These are phyloP conservation scores for Morphnarchus princeps DNA, from an alignment of 2,113 vertebrate species.

Conservation along the genomic window DNA sequence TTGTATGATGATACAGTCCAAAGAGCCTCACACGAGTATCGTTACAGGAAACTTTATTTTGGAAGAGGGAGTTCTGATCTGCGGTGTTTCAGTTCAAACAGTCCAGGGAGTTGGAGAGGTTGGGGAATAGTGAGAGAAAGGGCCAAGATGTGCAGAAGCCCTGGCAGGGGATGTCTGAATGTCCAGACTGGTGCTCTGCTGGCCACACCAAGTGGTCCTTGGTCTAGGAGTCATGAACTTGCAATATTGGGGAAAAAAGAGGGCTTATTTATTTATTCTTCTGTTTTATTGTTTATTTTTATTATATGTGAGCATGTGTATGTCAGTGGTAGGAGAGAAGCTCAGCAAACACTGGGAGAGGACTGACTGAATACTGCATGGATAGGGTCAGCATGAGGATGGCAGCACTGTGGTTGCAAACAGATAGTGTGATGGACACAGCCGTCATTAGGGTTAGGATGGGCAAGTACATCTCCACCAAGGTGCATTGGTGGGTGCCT, in stretches of 20 bases:
- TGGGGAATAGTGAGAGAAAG: neutral
- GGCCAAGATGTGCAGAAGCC: neutral
- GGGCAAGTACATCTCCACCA: neutral
- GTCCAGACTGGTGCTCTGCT: neutral
- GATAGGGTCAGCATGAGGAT: neutral
- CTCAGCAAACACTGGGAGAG: neutral
- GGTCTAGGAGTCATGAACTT: neutral
- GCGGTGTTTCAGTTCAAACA: neutral
- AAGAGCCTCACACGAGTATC: neutral
- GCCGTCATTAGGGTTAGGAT: fast-evolving
- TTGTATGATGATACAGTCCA: neutral
- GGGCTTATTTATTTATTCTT: neutral
- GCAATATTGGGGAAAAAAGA: neutral
- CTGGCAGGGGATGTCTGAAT: neutral
- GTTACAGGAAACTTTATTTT: neutral
- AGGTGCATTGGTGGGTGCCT: fast-evolving
- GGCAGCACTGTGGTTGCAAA: neutral
- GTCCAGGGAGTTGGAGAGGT: neutral
- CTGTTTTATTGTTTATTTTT: neutral
- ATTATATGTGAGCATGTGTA: neutral
- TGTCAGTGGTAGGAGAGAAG: neutral
- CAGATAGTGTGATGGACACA: neutral
- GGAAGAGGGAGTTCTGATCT: neutral
- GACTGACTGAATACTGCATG: too few relatives aligned
- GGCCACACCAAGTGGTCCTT: neutral